Base-by-base conservation (phyloP, 2,113 vertebrate genomes). In the Bujurquina vittata region DNA sequence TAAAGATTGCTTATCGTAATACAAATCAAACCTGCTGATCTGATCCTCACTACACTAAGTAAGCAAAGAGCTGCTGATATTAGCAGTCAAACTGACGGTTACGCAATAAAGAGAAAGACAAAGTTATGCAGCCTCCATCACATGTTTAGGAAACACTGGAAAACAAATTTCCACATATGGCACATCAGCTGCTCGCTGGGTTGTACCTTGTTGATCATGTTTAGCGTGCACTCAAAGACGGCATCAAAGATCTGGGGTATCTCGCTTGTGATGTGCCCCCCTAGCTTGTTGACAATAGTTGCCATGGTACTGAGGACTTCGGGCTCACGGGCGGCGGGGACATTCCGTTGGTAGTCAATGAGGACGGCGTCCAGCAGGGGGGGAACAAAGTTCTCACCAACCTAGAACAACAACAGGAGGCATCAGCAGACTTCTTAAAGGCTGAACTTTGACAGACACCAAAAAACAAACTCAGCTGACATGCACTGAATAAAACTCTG, bases 281-380 rank as follows among this genome's bases (percentile, higher is more conserved):
- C 97, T 89, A 99, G 94, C 92, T 99, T 99, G 95, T 99, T 99
- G 89, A 99, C 98, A 26, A 99, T 99, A 87, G 98, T 99, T 46
- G 98, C 98, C 98, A 99, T 99, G 77, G 98, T 99, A 95, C 98
- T 99, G 85, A 99, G 98, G 69, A 99, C 98, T 96, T 99, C 98
- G 1, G 98, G 98, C 89, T 99, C 98, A 72, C 98, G 96, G 80
- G 98, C 98, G 0, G 98, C 98, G 4, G 98, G 98, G 9, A 99
- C 98, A 12, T 99, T 99, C 88, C 98, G 96, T 92, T 99, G 98
- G 90, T 99, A 99, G 94, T 99, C 98, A 89, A 99, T 99, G 83
- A 99, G 98, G 95, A 99, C 98, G 22, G 98, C 98, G 84, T 99
- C 98, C 94, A 99, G 93, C 86, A 99, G 94, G 22, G 98, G 98